Conservation (phyloP, 2,888 invertebrate species). For the Nasonovia ribisnigri region DNA sequence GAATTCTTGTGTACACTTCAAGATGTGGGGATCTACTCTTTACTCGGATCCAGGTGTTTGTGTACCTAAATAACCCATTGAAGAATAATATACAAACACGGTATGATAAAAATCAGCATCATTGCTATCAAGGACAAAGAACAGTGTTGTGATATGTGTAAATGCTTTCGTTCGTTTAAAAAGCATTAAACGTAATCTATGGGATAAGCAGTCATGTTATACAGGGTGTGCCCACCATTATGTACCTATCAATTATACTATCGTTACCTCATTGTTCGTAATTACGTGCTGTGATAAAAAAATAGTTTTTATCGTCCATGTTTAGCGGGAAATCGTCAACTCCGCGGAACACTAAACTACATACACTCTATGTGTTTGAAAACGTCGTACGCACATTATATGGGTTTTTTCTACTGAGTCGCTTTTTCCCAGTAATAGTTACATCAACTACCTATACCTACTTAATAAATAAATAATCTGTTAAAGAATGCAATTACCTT, state of each 20-base stretch:
- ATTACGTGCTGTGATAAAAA: not conserved
- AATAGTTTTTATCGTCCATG: not conserved
- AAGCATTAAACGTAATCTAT: not conserved
- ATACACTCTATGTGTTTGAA: not conserved
- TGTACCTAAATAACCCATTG: not conserved
- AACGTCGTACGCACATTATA: not conserved
- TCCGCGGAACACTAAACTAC: not conserved
- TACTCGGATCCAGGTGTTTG: not conserved
- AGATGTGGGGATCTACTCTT: not conserved
- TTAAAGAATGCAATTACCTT: not conserved
- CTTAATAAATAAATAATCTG: not conserved
- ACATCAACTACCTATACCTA: not conserved
- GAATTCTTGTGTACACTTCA: not conserved
- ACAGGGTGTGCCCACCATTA: not conserved
- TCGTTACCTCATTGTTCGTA: not conserved
- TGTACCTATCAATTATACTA: not conserved
- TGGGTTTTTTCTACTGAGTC: not conserved
- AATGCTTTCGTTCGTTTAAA: constrained; percentile 23
- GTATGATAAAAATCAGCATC: not conserved
- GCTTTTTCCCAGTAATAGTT: not conserved
- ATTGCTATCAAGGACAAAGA: constrained; percentile 10
- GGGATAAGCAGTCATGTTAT: not conserved
- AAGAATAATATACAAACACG: not conserved
- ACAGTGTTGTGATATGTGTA: not conserved
- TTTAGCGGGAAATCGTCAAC: not conserved